A percentile compares a stretch with the other conserved stretches of the same genome.
phyloP scores from a whole-genome alignment of 1,140 invertebrate species.

The Cydia amplana region DNA sequence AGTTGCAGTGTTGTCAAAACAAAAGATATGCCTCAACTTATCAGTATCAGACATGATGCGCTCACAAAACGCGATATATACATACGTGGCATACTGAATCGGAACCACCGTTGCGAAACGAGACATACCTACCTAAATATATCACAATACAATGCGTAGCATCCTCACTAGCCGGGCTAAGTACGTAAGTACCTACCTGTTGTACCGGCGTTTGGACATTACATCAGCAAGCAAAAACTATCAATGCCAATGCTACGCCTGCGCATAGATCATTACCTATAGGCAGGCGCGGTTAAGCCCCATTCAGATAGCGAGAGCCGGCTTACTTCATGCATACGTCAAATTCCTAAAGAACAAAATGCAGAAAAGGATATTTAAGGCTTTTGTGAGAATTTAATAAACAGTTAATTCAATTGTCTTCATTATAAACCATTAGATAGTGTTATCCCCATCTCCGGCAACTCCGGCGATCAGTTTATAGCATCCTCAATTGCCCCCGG shows the following conservation, averaged over 20 bases:
- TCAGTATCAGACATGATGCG: not conserved
- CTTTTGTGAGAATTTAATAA: not conserved
- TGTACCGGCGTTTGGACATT: slow-evolving; percentile 47
- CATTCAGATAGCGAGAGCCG: slow-evolving; percentile 34
- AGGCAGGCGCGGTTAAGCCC: slow-evolving; percentile 32
- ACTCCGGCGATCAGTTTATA: slow-evolving; percentile 11
- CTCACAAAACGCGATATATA: not conserved
- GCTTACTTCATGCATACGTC: not conserved
- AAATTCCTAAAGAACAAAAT: not conserved
- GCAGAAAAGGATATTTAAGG: not conserved
- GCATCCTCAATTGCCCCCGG: slow-evolving; percentile 37
- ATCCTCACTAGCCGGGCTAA: not conserved
- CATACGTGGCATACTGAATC: not conserved
- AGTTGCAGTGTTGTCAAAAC: not conserved
- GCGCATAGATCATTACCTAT: slow-evolving; percentile 36
- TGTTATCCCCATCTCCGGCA: not conserved
- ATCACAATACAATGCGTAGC: slow-evolving; percentile 54
- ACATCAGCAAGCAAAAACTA: slow-evolving; percentile 58
- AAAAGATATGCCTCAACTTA: not conserved
- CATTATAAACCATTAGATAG: not conserved
- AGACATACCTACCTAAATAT: slow-evolving; percentile 55
- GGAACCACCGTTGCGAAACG: slow-evolving; percentile 54
- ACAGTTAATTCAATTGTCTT: not conserved
- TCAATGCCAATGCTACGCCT: slow-evolving; percentile 58
- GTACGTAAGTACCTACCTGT: slow-evolving; percentile 3